Evolutionary conservation across 1,140 invertebrate species (phyloP).

Genomic region (Drosophila pandora): DNA sequence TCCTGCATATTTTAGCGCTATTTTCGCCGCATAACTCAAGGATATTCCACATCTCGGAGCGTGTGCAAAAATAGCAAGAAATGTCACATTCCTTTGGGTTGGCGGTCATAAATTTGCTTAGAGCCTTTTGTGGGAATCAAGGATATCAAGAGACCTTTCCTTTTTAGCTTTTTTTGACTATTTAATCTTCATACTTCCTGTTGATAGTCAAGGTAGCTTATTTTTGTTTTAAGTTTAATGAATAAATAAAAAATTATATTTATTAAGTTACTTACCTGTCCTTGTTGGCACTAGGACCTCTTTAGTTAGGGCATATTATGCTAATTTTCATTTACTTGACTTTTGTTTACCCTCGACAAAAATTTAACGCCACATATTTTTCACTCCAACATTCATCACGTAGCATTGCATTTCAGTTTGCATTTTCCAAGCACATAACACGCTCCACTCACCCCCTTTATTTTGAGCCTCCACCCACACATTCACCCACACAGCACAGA

Average conservation of each 20-base stretch:
- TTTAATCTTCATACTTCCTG: too few relatives aligned
- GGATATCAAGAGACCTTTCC: background rate
- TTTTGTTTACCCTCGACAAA: conserved; percentile 47
- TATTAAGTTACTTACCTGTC: background rate
- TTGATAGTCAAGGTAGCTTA: too few relatives aligned
- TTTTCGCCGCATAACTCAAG: conserved; percentile 62
- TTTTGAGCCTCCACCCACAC: background rate
- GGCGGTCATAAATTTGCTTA: conserved; percentile 77
- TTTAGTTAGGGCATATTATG: background rate
- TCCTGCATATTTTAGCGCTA: conserved; percentile 77
- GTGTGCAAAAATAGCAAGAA: conserved; percentile 63
- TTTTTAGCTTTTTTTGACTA: background rate
- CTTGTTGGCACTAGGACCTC: background rate
- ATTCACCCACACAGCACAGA: conserved; percentile 10
- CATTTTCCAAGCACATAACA: conserved; percentile 49
- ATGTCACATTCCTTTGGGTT: conserved; percentile 75
- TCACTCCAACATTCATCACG: conserved; percentile 70
- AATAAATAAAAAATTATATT: background rate
- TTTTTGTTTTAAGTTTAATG: background rate
- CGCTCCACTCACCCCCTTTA: background rate
- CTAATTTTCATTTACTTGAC: conserved; percentile 20
- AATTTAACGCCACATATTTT: conserved; percentile 79
- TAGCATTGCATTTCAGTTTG: conserved; percentile 67
- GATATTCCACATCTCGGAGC: conserved; percentile 6
- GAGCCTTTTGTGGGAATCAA: conserved; percentile 10